These are phyloP conservation scores for Sandelia bainsii DNA, from an alignment of 2,797 vertebrate species.

Conservation along the genomic window DNA sequence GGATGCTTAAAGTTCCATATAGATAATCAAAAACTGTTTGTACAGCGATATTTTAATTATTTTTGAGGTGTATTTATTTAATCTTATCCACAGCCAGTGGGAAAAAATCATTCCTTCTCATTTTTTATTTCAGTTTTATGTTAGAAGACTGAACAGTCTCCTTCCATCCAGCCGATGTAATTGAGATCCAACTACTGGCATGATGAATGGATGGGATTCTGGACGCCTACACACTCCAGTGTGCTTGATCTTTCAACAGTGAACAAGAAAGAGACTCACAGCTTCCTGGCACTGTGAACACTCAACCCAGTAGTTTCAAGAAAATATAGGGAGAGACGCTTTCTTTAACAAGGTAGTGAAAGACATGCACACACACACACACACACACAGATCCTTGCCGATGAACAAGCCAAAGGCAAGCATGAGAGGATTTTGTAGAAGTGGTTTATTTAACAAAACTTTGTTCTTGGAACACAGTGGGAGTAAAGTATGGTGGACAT, in stretches of 20 bases:
- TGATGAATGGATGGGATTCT: conserved; percentile 42
- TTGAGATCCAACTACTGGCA: background rate
- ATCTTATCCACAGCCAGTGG: background rate
- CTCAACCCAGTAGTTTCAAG: background rate
- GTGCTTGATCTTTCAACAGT: conserved; percentile 31
- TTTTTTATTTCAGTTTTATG: conserved; percentile 8
- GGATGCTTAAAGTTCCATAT: too few relatives aligned
- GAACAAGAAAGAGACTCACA: conserved; percentile 21
- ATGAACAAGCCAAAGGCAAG: background rate
- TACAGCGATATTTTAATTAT: too few relatives aligned
- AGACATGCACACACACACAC: background rate
- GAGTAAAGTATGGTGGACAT: background rate
- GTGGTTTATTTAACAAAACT: background rate
- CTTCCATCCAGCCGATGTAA: background rate
- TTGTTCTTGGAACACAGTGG: background rate
- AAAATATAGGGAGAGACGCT: background rate
- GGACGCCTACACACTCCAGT: conserved; percentile 8
- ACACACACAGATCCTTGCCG: too few relatives aligned
- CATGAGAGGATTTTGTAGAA: background rate
- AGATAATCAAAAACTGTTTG: too few relatives aligned
- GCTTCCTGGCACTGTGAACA: conserved; percentile 8
- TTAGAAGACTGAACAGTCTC: conserved; percentile 18
- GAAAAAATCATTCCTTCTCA: background rate
- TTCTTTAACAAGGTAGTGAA: conserved; percentile 9
- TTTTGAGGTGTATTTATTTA: background rate